A percentile compares a stretch with the other conserved stretches of the same genome.
Evolutionary conservation across 1,140 invertebrate genomes (phyloP).

Genomic region (Portunus trituberculatus): DNA sequence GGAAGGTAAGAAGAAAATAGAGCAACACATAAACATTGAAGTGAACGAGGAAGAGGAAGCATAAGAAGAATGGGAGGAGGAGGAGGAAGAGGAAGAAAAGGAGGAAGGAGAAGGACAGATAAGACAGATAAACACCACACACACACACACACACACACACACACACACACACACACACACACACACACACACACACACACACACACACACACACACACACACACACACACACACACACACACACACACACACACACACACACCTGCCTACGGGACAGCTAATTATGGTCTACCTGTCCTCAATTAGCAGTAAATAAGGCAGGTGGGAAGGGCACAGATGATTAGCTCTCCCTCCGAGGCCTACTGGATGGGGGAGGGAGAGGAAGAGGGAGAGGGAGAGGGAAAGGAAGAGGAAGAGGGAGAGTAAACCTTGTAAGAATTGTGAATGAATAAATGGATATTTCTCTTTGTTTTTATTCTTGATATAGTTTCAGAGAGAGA

Average conservation of each 20-base stretch:
- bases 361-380: too few relatives aligned
- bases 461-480: too few relatives aligned
- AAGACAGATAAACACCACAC: too few relatives aligned
- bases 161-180: neutral
- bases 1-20: neutral
- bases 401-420: neutral
- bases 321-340: neutral
- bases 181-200: neutral
- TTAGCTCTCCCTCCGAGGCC: neutral
- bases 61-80: too few relatives aligned
- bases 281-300: conserved; percentile 13
- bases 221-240: conserved; percentile 2
- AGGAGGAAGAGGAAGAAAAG: neutral
- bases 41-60: neutral
- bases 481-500: too few relatives aligned
- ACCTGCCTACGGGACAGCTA: neutral
- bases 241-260: neutral
- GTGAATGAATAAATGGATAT: neutral
- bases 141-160: neutral
- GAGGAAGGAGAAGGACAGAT: too few relatives aligned
- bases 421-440: neutral
- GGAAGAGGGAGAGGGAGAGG: neutral
- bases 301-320: conserved; percentile 22
- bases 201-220: conserved; percentile 32
- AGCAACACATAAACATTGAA: neutral